Conservation (phyloP, 2,113 vertebrate species). For the Phycodurus eques region DNA sequence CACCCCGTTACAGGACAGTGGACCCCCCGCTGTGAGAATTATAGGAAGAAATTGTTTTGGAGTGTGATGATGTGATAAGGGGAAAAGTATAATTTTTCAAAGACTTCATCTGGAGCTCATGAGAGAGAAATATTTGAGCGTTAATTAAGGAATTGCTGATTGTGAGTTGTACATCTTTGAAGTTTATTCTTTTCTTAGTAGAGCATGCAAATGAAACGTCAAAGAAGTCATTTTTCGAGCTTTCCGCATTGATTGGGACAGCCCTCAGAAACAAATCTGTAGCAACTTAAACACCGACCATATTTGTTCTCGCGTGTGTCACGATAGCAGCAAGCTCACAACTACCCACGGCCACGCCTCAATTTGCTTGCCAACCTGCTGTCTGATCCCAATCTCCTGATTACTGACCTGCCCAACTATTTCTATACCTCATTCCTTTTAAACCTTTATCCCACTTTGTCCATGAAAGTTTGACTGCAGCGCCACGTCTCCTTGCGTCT, state of each 20-base stretch:
- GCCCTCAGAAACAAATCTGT: background rate
- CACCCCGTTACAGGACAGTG: slow-evolving; percentile 64
- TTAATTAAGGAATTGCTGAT: slow-evolving; percentile 74
- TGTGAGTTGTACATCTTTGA: slow-evolving; percentile 67
- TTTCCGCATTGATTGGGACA: too few species aligned
- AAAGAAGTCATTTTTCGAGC: slow-evolving; percentile 22
- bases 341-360: background rate
- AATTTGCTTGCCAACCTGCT: background rate
- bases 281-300: background rate
- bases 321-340: background rate
- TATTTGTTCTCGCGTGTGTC: background rate
- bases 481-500: too few species aligned
- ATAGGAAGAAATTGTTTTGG: slow-evolving; percentile 74
- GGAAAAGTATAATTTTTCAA: slow-evolving; percentile 70
- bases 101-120: slow-evolving; percentile 51
- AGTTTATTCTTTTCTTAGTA: slow-evolving; percentile 31
- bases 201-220: slow-evolving; percentile 55
- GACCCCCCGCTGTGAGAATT: slow-evolving; percentile 69
- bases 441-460: background rate
- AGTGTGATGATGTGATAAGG: slow-evolving; percentile 71
- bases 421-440: background rate
- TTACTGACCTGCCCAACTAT: background rate
- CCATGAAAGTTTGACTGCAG: background rate
- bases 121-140: slow-evolving; percentile 49
- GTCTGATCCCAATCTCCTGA: background rate